Evolutionary conservation across 1,140 invertebrate species (phyloP), one percentile per base, ranked within the genome.

Genomic region (Achroia grisella): DNA sequence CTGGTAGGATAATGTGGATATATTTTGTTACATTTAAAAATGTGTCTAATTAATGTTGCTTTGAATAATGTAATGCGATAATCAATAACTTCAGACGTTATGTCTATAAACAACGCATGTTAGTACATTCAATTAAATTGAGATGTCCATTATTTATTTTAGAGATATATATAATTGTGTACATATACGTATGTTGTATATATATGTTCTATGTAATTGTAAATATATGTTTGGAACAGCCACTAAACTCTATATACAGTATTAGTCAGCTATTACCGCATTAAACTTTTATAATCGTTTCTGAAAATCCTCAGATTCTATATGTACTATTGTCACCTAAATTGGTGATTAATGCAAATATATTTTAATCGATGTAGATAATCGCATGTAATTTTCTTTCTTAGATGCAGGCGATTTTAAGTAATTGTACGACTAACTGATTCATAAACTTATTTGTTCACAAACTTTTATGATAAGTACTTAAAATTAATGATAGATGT

Each of bases 141-240:
- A 76, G 52, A 75, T 72, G 72, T 78, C 62, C 60, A 60, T 71
- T 79, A 79, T 84, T 81, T 84, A 79, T 81, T 79, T 74, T 76
- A 77, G 63, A 59, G n/a, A n/a, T n/a, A 23, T 63, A 35, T 52
- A 48, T 62, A 59, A 62, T 64, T 55, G 44, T 80, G 72, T 74
- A 79, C 61, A 79, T 78, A 75, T 64, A 66, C 62, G 60, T 72
- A 74, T 51, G 49, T 68, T 80, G 75, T 81, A 80, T 66, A 81
- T 76, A 79, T 44, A 23, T 23, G 6, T 76, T 72, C n/a, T 65
- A 30, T 64, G 39, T 66, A 65, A 48, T 67, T 84, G 78, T 82
- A 84, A 71, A 84, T 84, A 84, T 51, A 65, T 72, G 62, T 59
- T 68, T 58, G 52, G 67, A 57, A 62, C 49, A 50, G 69, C 67